Base-by-base conservation (phyloP, 1,140 invertebrate genomes). In the Periplaneta americana region DNA sequence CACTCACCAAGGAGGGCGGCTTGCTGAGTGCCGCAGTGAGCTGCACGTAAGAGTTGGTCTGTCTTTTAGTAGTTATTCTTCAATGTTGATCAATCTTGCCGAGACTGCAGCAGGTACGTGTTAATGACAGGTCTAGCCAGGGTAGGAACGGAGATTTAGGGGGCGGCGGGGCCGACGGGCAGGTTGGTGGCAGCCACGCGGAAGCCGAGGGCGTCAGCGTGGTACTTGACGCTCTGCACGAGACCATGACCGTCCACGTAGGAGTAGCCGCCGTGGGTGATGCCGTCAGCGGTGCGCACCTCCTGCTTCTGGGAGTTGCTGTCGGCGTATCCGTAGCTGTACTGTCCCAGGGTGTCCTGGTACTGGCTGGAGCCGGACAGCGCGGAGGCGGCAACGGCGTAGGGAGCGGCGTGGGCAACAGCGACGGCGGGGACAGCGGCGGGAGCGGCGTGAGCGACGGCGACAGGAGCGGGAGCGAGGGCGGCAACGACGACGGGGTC, bases 321-420 rank as follows among this genome's bases (percentile, higher is more conserved):
- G 78, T 83, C 85, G 39, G 80, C 81, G 80, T 86, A 87, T 10
- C 85, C 85, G 75, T 85, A 87, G 79, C 48, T 78, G 83, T 91
- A 91, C 84, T 91, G 91, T 3, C 93, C 93, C 36, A 91, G 86
- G 3, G 90, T 91, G 85, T 94, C 92, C 86, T 94, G 92, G 37
- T 91, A 89, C 85, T 93, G 90, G 83, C 86, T 85, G 22, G 88
- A 85, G 36, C 88, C 75, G 32, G 86, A 83, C 81, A 85, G 85
- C 39, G 84, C 82, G 9, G 82, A 57, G 22, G 84, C 75, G 33
- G 84, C 34, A 10, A 85, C 77, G 6, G n/a, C n/a, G n/a, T n/a
- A n/a, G n/a, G n/a, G n/a, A n/a, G n/a, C n/a, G n/a, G n/a, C n/a
- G n/a, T n/a, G n/a, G n/a, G n/a, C n/a, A n/a, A 83, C 34, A 33